phyloP scores from a whole-genome alignment of 2,888 invertebrate species.

The Drosophila bunnanda region DNA sequence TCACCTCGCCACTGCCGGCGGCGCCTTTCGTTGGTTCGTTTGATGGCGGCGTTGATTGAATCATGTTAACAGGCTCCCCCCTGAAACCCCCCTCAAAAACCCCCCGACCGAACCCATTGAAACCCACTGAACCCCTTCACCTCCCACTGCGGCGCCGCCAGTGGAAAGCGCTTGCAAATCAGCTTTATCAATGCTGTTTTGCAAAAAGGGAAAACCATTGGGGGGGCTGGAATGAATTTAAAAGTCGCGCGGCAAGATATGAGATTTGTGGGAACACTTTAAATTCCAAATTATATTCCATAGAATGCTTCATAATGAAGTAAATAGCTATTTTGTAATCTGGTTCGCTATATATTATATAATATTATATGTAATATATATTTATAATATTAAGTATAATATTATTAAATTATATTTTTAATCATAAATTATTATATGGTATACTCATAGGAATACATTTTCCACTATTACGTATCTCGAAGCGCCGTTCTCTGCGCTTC shows the following conservation, averaged over 20 bases:
- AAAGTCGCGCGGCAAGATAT: constrained; percentile 6
- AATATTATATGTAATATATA: no score
- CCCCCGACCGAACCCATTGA: neutral
- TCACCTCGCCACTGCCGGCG: constrained; percentile 24
- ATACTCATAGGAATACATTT: no score
- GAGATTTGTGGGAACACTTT: neutral
- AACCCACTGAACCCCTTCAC: neutral
- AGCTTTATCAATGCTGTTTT: constrained; percentile 31
- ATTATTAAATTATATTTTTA: no score
- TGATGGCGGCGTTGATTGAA: constrained; percentile 32
- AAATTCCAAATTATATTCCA: neutral
- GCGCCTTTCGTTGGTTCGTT: constrained; percentile 20
- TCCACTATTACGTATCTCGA: no score
- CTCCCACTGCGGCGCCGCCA: neutral
- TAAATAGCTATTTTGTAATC: neutral
- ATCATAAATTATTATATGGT: no score
- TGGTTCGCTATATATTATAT: no score
- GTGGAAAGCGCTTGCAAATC: constrained; percentile 10
- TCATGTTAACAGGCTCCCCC: constrained; percentile 33
- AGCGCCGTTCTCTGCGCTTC: neutral
- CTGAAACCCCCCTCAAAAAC: neutral
- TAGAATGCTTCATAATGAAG: neutral
- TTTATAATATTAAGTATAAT: no score
- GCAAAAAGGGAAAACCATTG: neutral
- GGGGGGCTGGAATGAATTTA: neutral